Base-by-base conservation (phyloP, 2,797 vertebrate genomes). In the Sebastes baramenuke region DNA sequence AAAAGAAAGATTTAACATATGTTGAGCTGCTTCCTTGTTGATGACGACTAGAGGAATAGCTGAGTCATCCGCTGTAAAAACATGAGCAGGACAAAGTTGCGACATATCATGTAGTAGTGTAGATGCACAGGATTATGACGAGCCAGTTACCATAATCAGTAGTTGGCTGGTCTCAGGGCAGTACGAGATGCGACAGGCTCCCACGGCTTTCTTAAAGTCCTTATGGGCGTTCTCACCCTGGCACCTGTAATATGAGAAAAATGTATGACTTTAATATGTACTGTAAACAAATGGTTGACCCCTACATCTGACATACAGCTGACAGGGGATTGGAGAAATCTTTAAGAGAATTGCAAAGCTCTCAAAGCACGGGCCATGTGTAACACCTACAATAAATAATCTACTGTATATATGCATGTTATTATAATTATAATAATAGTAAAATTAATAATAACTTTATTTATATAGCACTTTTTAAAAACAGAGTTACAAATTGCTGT, bases 121-220 rank as follows among this genome's bases (percentile, higher is more conserved):
- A 20, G 18, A 38, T 68, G 12, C 16, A 58, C 24, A 70, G 13
- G 29, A 67, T 55, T 18, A 75, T 5, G 75, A 4, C 5, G 29
- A 30, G 42, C 12, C 25, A 89, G 90, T 96, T 95, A 99, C 99
- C 97, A 99, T 90, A 88, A 99, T 96, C 92, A 98, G 90, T 83
- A 99, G 95, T 24, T 99, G 95, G 91, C 95, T 95, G 84, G 95
- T 96, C 93, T 99, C 98, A 60, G 97, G 94, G 84, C 96, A 96
- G 94, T 97, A 99, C 88, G 97, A 95, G 83, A 99, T 97, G 84
- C 96, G 84, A 92, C 96, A 97, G 9, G 98, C 98, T 94, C 96
- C 98, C 79, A 99, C 98, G 5, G 99, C 98, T 95, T 99, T 99
- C 93, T 99, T 99, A 93, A 99, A 99, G 81, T 99, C 99, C 92